Conservation (phyloP, 2,113 vertebrate genomes). For the Scatophagus argus region DNA sequence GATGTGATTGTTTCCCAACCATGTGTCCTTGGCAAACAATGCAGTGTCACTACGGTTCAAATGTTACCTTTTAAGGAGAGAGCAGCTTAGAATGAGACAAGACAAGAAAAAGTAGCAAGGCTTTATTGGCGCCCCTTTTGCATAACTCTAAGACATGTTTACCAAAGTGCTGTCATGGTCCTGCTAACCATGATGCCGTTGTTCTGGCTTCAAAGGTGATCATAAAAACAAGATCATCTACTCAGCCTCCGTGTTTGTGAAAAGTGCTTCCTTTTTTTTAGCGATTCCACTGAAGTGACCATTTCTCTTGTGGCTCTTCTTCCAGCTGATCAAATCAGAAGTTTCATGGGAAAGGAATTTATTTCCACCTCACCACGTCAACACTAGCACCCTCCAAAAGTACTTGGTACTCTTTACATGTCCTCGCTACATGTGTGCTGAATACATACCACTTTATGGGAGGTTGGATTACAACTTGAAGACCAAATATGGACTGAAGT, state of each 20-base stretch:
- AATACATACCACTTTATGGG: not conserved
- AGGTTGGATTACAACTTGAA: conserved; percentile 2
- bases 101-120: conserved; percentile 49
- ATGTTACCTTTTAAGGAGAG: conserved; percentile 73
- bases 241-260: conserved; percentile 7
- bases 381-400: too few species aligned
- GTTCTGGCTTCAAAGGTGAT: conserved; percentile 51
- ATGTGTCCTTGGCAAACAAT: conserved; percentile 43
- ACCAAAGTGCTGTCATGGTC: conserved; percentile 46
- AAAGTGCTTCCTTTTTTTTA: conserved; percentile 4
- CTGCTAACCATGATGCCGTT: conserved; percentile 33
- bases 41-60: conserved; percentile 41
- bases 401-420: not conserved
- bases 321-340: conserved; percentile 5
- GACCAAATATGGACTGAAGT: conserved; percentile 6
- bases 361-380: not conserved
- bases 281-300: not conserved
- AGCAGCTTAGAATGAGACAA: conserved; percentile 36
- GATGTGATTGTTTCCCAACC: conserved; percentile 38
- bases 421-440: not conserved
- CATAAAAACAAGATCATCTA: conserved; percentile 40
- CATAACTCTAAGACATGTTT: conserved; percentile 65
- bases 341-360: conserved; percentile 7
- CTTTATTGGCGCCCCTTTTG: conserved; percentile 38
- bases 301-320: not conserved